phyloP scores from a whole-genome alignment of 2,113 vertebrate genomes.

The Neolamprologus falcicula region DNA sequence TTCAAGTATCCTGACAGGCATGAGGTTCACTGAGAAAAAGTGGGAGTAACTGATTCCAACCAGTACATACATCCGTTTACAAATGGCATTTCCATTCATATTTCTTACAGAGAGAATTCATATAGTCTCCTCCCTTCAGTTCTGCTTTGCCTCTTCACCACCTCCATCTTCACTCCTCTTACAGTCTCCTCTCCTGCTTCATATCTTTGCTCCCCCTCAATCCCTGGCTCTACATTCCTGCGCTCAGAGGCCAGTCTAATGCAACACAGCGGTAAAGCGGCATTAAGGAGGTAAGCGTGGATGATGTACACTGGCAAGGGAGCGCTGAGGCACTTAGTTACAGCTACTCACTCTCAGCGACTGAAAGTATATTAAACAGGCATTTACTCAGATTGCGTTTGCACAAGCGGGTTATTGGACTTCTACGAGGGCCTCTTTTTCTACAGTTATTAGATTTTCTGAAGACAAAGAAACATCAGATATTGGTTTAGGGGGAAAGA shows the following conservation, averaged over 20 bases:
- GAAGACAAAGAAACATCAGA: conserved; percentile 17
- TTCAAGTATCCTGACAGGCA: neutral
- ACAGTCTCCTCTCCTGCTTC: neutral
- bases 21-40: neutral
- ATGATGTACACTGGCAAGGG: neutral
- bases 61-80: neutral
- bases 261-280: conserved; percentile 24
- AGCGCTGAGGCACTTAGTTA: neutral
- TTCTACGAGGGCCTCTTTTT: neutral
- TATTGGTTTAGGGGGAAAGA: neutral
- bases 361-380: conserved; percentile 3
- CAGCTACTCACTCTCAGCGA: neutral
- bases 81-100: neutral
- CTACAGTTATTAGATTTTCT: conserved; percentile 5
- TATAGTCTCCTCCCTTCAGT: neutral
- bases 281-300: conserved; percentile 17
- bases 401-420: neutral
- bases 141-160: neutral
- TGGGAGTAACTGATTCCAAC: neutral
- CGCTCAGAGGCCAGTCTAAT: conserved; percentile 33
- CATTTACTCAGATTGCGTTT: neutral
- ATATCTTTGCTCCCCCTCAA: neutral
- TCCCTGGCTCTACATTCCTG: conserved; percentile 31
- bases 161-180: neutral
- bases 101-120: neutral